Evolutionary conservation across 2,888 invertebrate genomes (phyloP), one percentile per base, ranked within the genome.

Genomic region (Sminthurinus aureus): DNA sequence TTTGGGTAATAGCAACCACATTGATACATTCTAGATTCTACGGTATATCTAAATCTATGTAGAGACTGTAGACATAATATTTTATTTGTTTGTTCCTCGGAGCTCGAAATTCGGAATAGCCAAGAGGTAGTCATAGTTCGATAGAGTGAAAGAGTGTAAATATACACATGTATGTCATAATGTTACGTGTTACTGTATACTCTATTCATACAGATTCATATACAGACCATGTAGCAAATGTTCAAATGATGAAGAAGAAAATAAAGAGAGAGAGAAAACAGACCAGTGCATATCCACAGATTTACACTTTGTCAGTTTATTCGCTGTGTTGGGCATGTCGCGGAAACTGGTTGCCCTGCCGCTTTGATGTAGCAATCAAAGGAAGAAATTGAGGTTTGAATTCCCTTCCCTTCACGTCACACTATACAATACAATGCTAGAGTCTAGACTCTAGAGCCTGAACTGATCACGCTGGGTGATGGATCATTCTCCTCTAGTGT

Each of bases 291-390:
- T 73, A 24, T 73, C 58, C 73, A 74, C 79, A 66, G 83, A 83
- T 83, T 79, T 79, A 73, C 73, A 64, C 73, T 83, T 73, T 83
- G 83, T 83, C 83, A 79, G 79, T 83, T 83, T 80, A 79, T 83
- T 83, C 67, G 76, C 66, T 75, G 26, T 79, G 80, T 75, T 78
- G 22, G 69, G 52, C 58, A 50, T 74, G 73, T 22, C 11, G 20
- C 38, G 18, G 26, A 22, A 26, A 80, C 64, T 80, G 73, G 71
- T 22, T 83, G 80, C 74, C 66, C 38, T 38, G 38, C 38, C 38
- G 38, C 84, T 84, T 83, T 84, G 84, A 83, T 84, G 84, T 84
- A 76, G 84, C 82, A 82, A 83, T 84, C 83, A 83, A 83, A 83
- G 81, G 83, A 80, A 81, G 84, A 81, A 82, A 83, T 84, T 81